Evolutionary conservation across 2,888 invertebrate genomes (phyloP), one percentile per base, ranked within the genome.

Genomic region (Papilio elwesi): DNA sequence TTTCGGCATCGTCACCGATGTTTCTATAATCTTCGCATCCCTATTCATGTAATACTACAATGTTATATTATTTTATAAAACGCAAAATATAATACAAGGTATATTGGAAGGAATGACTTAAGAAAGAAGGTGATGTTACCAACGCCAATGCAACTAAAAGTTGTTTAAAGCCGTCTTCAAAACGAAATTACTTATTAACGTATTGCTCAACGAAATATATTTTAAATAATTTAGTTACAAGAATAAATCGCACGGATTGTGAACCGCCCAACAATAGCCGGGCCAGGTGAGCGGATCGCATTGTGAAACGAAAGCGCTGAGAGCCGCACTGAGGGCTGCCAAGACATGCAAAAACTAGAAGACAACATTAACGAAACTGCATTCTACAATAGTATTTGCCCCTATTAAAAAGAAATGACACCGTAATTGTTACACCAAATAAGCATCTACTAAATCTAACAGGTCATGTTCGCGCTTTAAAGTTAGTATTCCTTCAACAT

Each of bases 281-380:
- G 47, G 48, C 55, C 57, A 68, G 73, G 72, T 55, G 71, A 72
- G 49, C 72, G 72, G 67, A 68, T 62, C 57, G 57, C 49, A 51
- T 69, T 73, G 73, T 73, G 73, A 73, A 26, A 26, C 26, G 26
- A 26, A 73, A 73, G 73, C 64, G 73, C 49, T 4, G 51, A 53
- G 68, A 68, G 63, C 59, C 52, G 43, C 59, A 12, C 12, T 15
- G 71, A 65, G 55, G 71, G 65, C 49, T 49, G 55, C 57, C 71
- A 67, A 67, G 43, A 15, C 8, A n/a, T 65, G n/a, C 12, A 59
- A 49, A 47, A 70, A 70, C 43, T 36, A 9, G 26, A n/a, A 48
- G 16, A 71, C 55, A 57, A 15, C n/a, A 9, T 11, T 53, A 64
- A 13, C 13, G 13, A 51, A 38, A 16, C 36, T 0, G 7, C 13